Percentiles rank a stretch among this genome's conserved stretches.
These are phyloP conservation scores for Intellagama lesueurii DNA, from an alignment of 2,797 vertebrate species.

Conservation along the genomic window DNA sequence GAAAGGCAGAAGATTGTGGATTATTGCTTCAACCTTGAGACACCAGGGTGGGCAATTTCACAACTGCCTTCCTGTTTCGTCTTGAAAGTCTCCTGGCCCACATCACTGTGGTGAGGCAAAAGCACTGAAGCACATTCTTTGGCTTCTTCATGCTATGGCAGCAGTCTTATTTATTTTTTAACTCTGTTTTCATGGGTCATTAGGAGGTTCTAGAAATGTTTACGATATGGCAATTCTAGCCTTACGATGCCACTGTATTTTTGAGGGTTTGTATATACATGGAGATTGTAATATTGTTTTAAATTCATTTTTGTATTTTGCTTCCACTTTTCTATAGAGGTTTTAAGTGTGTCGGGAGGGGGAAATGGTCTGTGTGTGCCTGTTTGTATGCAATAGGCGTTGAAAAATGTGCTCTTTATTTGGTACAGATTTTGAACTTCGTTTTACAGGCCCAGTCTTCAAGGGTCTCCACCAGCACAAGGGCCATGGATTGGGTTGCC, in stretches of 20 bases:
- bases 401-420: neutral
- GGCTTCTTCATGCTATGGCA: neutral
- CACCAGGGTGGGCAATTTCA: neutral
- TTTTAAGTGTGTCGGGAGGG: conserved; percentile 30
- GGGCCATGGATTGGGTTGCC: neutral
- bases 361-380: too few species aligned
- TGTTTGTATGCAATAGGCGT: neutral
- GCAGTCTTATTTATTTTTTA: conserved; percentile 26
- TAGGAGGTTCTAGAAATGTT: conserved; percentile 25
- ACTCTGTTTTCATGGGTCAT: conserved; percentile 37
- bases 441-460: neutral
- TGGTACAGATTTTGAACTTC: conserved; percentile 22
- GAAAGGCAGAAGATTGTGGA: neutral
- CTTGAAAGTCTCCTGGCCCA: neutral
- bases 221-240: conserved; percentile 1
- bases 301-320: neutral
- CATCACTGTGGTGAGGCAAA: conserved; percentile 18
- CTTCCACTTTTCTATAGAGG: conserved; percentile 53
- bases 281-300: conserved; percentile 49
- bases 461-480: neutral
- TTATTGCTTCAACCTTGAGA: too few species aligned
- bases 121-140: conserved; percentile 21
- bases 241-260: conserved; percentile 44
- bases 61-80: neutral
- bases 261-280: conserved; percentile 50